Base-by-base conservation (phyloP, 92 coral and sea anemone genomes). In the Parazoanthus darwini region DNA sequence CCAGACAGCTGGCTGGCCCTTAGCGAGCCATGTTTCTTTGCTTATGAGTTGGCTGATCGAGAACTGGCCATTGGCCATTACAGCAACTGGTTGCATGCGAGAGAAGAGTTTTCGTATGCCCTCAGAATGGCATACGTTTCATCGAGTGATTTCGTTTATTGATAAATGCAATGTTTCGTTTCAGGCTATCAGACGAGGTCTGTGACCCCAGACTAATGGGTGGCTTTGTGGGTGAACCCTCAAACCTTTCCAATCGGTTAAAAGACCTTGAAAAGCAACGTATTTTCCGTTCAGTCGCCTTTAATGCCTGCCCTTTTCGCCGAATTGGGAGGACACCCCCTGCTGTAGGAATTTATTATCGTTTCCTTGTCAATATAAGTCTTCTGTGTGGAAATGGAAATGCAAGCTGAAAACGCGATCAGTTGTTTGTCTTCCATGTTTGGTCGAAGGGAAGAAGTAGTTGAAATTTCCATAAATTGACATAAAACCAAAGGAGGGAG, bases 111-210 rank as follows among this genome's bases (percentile, higher is more conserved):
- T 77, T 44, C 44, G 54, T 44, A 5, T 44, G 54, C 25, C 50
- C 59, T 18, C 5, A 77, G 3, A 77, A 44, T 44, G 16, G 56
- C 81, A 48, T 38, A 43, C 81, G 81, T 33, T 77, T 77, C 48
- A 22, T 81, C 51, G 58, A 81, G 29, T 81, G 51, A 29, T 81
- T 58, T 59, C 85, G 9, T 81, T 81, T 63, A 63, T 58, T 38
- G 51, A 81, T 58, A 38, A 23, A 33, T 22, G 48, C 74, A 5
- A 58, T 38, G 71, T 81, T 59, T 66, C 18, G 72, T 81, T 81
- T 81, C 73, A 81, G 85, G 72, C 85, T 81, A 81, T 63, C 85
- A 81, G 85, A 81, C 85, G 72, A 26, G 85, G 85, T 81, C 85
- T 81, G 5, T 81, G 85, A 81, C 85, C 85, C 85, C 85, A 81